Evolutionary conservation across 1,140 invertebrate species (phyloP).

Genomic region (Lepidurus packardi): DNA sequence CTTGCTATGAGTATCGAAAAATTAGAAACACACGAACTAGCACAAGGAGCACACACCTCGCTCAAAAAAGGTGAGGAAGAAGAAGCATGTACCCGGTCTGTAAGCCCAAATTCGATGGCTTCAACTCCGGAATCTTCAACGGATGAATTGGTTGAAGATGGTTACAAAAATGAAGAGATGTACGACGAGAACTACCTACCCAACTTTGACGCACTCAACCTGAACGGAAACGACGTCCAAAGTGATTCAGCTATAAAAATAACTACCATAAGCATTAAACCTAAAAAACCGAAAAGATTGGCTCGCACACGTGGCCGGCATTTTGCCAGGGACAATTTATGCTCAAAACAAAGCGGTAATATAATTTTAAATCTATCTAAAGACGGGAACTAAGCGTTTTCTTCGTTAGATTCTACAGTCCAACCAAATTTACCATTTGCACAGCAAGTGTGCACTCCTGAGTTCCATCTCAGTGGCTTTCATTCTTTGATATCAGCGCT

Average conservation of each 20-base stretch:
- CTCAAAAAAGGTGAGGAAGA: background rate
- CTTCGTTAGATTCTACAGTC: background rate
- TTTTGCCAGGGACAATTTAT: background rate
- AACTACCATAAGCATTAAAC: background rate
- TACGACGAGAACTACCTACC: background rate
- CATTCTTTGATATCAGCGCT: constrained; percentile 28
- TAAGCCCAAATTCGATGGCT: background rate
- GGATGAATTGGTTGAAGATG: background rate
- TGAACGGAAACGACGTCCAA: background rate
- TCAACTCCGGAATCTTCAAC: background rate
- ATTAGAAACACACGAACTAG: background rate
- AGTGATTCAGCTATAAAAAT: background rate
- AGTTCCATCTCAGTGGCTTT: constrained; percentile 30
- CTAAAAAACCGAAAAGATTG: background rate
- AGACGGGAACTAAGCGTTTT: background rate
- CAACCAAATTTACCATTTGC: background rate
- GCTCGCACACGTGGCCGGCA: background rate
- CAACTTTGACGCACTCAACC: background rate
- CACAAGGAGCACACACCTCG: background rate
- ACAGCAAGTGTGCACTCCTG: background rate
- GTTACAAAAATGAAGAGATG: background rate
- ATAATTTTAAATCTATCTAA: background rate
- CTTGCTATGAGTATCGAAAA: background rate
- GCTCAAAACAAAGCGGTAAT: background rate
- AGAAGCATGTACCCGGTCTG: background rate